These are phyloP conservation scores for Microcebus griseorufus DNA, from an alignment of 2,113 vertebrate genomes.

Conservation along the genomic window DNA sequence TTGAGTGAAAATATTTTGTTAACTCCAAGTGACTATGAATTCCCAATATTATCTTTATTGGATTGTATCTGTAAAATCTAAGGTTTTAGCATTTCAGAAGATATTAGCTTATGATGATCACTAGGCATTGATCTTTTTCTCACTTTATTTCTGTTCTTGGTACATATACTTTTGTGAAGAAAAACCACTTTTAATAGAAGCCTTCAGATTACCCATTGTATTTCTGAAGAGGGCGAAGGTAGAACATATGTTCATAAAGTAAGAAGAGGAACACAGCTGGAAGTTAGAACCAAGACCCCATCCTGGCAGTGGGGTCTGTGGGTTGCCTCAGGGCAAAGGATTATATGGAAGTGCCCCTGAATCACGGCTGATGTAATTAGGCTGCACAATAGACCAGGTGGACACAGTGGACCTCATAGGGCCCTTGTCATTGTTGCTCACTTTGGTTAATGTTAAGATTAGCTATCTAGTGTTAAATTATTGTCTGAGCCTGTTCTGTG, in stretches of 20 bases:
- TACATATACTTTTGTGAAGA: background rate
- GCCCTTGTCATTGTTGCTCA: background rate
- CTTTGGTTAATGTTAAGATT: background rate
- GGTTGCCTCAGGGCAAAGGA: background rate
- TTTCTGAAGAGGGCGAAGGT: background rate
- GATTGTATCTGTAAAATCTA: background rate
- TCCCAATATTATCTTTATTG: slow-evolving; percentile 7
- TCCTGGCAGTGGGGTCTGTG: background rate
- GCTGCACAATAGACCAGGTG: background rate
- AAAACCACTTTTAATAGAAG: slow-evolving; percentile 18
- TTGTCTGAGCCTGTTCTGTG: background rate
- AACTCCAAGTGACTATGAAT: slow-evolving; percentile 12
- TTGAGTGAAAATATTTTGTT: slow-evolving; percentile 36
- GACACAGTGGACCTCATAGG: background rate
- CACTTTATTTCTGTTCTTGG: slow-evolving; percentile 36
- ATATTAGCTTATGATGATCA: background rate
- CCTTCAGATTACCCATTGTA: background rate
- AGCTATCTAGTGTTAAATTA: background rate
- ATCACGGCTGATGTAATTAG: background rate
- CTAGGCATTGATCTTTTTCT: background rate
- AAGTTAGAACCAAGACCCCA: background rate
- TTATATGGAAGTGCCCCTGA: background rate
- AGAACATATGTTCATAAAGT: background rate
- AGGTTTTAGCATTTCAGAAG: slow-evolving; percentile 23
- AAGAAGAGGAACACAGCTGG: background rate